These are phyloP conservation scores for Chaunax sp. DNA, from an alignment of 2,797 vertebrate species.

Conservation along the genomic window DNA sequence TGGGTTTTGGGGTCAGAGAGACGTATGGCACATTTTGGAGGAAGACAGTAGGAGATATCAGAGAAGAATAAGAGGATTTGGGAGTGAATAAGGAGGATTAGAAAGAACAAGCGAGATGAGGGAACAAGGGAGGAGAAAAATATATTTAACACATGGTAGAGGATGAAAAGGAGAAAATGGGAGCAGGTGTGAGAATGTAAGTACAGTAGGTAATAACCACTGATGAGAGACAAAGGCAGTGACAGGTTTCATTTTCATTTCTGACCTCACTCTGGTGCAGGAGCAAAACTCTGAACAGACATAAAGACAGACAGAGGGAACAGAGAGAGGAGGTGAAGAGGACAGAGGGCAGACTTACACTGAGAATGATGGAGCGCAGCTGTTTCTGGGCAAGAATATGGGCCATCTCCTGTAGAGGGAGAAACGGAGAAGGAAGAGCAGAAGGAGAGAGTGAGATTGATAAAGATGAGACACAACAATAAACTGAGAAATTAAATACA, in stretches of 20 bases:
- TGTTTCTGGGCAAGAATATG: constrained; percentile 98
- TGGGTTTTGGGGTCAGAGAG: constrained; percentile 23
- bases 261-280: constrained; percentile 39
- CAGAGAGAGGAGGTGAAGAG: constrained; percentile 13
- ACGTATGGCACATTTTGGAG: constrained; percentile 36
- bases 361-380: constrained; percentile 94
- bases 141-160: constrained; percentile 25
- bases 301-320: constrained; percentile 23
- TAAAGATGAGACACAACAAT: constrained; percentile 27
- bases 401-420: constrained; percentile 91
- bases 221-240: constrained; percentile 23
- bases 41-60: constrained; percentile 29
- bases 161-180: constrained; percentile 32
- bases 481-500: not conserved
- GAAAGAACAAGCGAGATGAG: constrained; percentile 24
- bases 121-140: constrained; percentile 28
- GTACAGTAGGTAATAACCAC: constrained; percentile 49
- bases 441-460: constrained; percentile 6
- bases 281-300: constrained; percentile 20
- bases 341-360: constrained; percentile 84
- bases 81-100: constrained; percentile 47
- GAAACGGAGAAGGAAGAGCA: constrained; percentile 12
- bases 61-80: constrained; percentile 50
- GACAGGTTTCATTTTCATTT: constrained; percentile 47
- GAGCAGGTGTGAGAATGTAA: constrained; percentile 47